These are phyloP conservation scores for Pecten maximus DNA, from an alignment of 2,888 invertebrate genomes.

Conservation along the genomic window DNA sequence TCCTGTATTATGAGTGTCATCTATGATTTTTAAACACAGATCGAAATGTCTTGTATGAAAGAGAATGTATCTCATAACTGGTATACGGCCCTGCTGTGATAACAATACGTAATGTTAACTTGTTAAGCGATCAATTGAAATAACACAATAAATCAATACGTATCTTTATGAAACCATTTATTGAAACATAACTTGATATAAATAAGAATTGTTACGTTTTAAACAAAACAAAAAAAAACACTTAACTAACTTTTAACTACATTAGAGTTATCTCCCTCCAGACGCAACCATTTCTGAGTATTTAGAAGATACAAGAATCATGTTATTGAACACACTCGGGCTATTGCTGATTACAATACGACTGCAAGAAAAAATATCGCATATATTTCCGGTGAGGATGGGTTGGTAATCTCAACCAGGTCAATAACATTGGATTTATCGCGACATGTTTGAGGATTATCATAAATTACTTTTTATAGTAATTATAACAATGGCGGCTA, in stretches of 20 bases:
- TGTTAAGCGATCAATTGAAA: too few species aligned
- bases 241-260: neutral
- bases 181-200: constrained; percentile 4
- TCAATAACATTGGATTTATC: too few species aligned
- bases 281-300: neutral
- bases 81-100: too few species aligned
- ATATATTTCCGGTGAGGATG: neutral
- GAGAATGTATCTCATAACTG: too few species aligned
- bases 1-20: too few species aligned
- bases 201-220: neutral
- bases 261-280: neutral
- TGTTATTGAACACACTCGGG: neutral
- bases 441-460: too few species aligned
- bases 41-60: too few species aligned
- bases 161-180: neutral
- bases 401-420: too few species aligned
- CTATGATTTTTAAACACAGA: too few species aligned
- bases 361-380: neutral
- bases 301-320: neutral
- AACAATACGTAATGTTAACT: too few species aligned
- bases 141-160: neutral
- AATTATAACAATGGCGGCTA: too few species aligned
- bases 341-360: neutral
- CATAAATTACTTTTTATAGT: too few species aligned
- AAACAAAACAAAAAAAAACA: neutral